Conservation (phyloP, 2,113 vertebrate genomes). For the Ornithorhynchus anatinus region DNA sequence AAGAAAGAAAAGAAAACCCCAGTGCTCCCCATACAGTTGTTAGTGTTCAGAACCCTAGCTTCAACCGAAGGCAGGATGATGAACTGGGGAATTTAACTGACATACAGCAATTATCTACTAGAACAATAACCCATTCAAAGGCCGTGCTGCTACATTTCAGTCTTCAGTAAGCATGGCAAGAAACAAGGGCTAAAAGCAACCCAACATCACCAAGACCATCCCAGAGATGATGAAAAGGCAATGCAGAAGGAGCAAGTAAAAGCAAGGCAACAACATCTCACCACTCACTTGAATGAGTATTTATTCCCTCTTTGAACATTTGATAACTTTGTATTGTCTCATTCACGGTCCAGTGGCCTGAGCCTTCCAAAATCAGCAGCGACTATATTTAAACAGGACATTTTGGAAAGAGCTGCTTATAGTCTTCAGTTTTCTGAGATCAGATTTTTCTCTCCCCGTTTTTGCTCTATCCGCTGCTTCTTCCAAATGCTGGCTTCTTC, state of each 20-base stretch:
- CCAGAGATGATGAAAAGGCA: not conserved
- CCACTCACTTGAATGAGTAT: too few relatives aligned
- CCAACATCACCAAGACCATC: not conserved
- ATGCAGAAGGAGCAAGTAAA: not conserved
- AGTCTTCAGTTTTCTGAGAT: not conserved
- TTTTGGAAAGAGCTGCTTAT: too few relatives aligned
- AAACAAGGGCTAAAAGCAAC: not conserved
- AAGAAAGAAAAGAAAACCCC: not conserved
- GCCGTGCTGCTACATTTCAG: not conserved
- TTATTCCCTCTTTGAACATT: too few relatives aligned
- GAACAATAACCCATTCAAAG: conserved; percentile 16
- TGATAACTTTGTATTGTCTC: too few relatives aligned
- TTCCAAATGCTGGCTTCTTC: not conserved
- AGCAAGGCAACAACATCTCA: not conserved
- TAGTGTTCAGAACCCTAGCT: not conserved
- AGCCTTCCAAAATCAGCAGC: not conserved
- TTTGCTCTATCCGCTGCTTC: not conserved
- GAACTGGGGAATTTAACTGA: conserved; percentile 13
- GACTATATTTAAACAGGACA: too few relatives aligned
- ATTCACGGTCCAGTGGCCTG: too few relatives aligned
- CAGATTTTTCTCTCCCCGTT: not conserved
- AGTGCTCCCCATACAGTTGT: not conserved
- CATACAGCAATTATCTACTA: not conserved
- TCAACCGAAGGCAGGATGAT: not conserved
- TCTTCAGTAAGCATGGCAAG: not conserved